Evolutionary conservation across 2,888 invertebrate genomes (phyloP).

Genomic region (Cordilura impudica): DNA sequence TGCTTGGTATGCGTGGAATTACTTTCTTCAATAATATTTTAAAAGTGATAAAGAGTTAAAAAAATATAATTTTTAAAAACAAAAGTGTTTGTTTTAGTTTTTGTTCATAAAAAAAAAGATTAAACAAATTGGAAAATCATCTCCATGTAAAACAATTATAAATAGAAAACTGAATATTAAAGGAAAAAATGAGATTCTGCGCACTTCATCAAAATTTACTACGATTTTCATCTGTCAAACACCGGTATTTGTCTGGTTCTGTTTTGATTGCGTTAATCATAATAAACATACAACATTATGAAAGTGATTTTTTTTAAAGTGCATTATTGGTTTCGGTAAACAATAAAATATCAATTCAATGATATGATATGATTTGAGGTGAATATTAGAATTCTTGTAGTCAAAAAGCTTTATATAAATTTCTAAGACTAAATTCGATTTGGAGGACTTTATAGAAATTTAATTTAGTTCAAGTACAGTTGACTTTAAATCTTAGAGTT

Average conservation of each 20-base stretch:
- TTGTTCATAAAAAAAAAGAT: background rate
- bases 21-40: background rate
- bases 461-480: no score
- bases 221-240: constrained; percentile 38
- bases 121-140: constrained; percentile 6
- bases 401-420: no score
- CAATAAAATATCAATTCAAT: no score
- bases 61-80: background rate
- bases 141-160: constrained; percentile 31
- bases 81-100: background rate
- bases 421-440: no score
- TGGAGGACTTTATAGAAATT: no score
- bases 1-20: background rate
- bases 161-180: constrained; percentile 28
- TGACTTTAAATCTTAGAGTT: no score
- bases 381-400: no score
- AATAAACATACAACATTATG: no score
- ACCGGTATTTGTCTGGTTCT: constrained; percentile 47
- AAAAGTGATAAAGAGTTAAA: background rate
- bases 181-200: constrained; percentile 49
- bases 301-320: no score
- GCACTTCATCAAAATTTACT: constrained; percentile 13
- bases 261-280: constrained; percentile 53
- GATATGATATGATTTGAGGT: no score
- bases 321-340: no score